Conservation (phyloP, 2,113 vertebrate species). For the Ceyx margarethae region DNA sequence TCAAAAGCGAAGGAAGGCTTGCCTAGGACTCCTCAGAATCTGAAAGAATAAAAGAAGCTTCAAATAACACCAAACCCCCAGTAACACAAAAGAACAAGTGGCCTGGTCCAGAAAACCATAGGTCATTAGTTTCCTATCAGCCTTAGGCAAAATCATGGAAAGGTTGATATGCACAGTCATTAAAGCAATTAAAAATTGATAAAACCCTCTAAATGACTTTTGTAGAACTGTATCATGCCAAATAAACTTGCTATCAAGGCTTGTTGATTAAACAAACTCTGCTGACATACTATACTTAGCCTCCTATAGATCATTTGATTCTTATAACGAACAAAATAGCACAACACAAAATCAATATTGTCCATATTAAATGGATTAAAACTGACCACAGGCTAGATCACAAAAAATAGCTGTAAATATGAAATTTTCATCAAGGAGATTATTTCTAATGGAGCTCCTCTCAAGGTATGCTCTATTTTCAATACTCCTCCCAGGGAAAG, state of each 20-base stretch:
- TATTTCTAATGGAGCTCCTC: background rate
- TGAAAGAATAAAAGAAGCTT: background rate
- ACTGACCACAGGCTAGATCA: background rate
- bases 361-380: conserved; percentile 19
- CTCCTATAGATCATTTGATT: background rate
- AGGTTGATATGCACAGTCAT: background rate
- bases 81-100: background rate
- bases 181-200: background rate
- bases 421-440: background rate
- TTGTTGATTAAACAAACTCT: background rate
- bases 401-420: conserved; percentile 21
- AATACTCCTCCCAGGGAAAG: background rate
- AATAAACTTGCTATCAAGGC: background rate
- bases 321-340: conserved; percentile 19
- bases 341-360: background rate
- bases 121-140: background rate
- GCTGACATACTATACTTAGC: background rate
- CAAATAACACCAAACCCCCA: background rate
- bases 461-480: background rate
- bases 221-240: background rate
- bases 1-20: background rate
- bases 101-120: background rate
- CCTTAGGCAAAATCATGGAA: background rate
- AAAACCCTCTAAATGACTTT: background rate
- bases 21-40: background rate